Evolutionary conservation across 2,113 vertebrate species (phyloP).

Genomic region (Hypomesus transpacificus): DNA sequence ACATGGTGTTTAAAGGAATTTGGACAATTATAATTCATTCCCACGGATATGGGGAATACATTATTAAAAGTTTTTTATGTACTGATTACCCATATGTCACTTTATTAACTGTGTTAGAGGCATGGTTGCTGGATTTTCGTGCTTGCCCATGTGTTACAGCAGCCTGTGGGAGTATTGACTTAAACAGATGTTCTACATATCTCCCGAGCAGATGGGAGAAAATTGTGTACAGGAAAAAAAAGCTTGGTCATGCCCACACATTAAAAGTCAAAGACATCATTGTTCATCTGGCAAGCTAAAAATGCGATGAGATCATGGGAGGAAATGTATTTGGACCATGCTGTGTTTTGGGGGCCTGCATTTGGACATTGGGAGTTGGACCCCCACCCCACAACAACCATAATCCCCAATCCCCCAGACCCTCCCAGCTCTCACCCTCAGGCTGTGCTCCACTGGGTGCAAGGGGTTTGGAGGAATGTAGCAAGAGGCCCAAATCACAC

Average conservation of each 20-base stretch:
- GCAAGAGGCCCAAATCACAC: slow-evolving; percentile 13
- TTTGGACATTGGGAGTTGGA: slow-evolving; percentile 2
- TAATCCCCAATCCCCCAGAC: slow-evolving; percentile 20
- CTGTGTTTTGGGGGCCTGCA: slow-evolving; percentile 15
- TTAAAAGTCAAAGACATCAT: slow-evolving; percentile 79
- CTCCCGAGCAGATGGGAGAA: slow-evolving; percentile 43
- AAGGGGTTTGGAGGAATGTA: slow-evolving; percentile 39
- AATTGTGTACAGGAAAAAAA: slow-evolving; percentile 19
- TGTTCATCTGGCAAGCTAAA: slow-evolving; percentile 74
- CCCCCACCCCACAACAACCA: background rate
- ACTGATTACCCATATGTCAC: too few species aligned
- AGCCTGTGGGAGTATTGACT: slow-evolving; percentile 32
- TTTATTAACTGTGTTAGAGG: too few species aligned
- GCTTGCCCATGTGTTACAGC: background rate
- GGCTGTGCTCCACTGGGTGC: slow-evolving; percentile 26
- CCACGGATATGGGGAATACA: too few species aligned
- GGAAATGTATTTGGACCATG: slow-evolving; percentile 71
- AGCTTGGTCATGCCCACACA: slow-evolving; percentile 61
- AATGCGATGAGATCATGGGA: slow-evolving; percentile 83
- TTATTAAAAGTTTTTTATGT: background rate
- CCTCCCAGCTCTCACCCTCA: slow-evolving; percentile 20
- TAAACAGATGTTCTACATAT: slow-evolving; percentile 43
- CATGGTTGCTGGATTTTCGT: background rate
- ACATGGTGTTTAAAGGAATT: background rate
- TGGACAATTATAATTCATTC: too few species aligned